Conservation (phyloP, 2,888 invertebrate species). For the Hoplodrina ambigua region DNA sequence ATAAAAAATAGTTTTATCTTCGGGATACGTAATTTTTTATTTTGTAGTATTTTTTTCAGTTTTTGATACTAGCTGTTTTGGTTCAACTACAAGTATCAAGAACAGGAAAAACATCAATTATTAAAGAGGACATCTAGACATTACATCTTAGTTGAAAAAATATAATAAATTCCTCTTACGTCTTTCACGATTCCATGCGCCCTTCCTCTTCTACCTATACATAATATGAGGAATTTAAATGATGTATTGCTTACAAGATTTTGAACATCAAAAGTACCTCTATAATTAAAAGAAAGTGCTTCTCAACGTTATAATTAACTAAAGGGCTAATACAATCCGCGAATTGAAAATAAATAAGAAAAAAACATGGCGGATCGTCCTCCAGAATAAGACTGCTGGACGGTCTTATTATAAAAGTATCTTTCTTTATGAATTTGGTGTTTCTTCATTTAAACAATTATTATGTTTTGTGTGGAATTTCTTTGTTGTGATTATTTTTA, state of each 20-base stretch:
- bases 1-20: too few relatives aligned
- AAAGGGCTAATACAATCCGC: slow-evolving; percentile 36
- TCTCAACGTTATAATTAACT: slow-evolving; percentile 52
- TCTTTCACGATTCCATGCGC: too few relatives aligned
- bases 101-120: too few relatives aligned
- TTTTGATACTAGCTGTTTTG: too few relatives aligned
- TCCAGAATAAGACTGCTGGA: slow-evolving; percentile 37
- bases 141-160: too few relatives aligned
- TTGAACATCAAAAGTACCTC: slow-evolving; percentile 4
- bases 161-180: too few relatives aligned
- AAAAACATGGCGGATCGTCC: slow-evolving; percentile 42
- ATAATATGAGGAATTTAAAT: slow-evolving; percentile 1
- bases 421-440: slow-evolving; percentile 37
- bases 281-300: slow-evolving; percentile 25
- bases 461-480: slow-evolving; percentile 9
- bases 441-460: slow-evolving; percentile 29
- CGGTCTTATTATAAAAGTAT: slow-evolving; percentile 31
- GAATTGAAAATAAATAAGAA: slow-evolving; percentile 51
- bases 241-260: slow-evolving; percentile 14
- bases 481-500: slow-evolving; percentile 1
- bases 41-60: too few relatives aligned
- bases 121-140: too few relatives aligned
- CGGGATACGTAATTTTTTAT: too few relatives aligned
- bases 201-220: not conserved
- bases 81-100: too few relatives aligned